Base-by-base conservation (phyloP, 1,140 invertebrate species). In the Plectrocnemia conspersa region DNA sequence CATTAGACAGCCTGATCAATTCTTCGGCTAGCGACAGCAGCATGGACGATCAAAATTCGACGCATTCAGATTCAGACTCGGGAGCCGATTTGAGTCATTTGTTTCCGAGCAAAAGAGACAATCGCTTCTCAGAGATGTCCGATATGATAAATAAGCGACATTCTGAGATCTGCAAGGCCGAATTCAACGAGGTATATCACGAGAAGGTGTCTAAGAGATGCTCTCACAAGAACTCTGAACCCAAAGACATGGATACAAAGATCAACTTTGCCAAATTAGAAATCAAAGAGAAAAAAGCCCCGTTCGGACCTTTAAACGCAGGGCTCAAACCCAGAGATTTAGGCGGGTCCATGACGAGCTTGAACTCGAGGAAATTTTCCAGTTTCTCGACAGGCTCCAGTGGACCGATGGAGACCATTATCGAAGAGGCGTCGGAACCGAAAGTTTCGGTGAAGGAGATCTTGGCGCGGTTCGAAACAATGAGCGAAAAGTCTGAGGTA, bases 361-460 rank as follows among this genome's bases (percentile, higher is more conserved):
- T 40, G 4, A 69, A 68, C 29, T 63, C 64, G 9, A 62, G 71
- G 18, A 64, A 70, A 45, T 66, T 68, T 19, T 73, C 71, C 63
- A 76, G 77, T 61, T 78, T 70, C 63, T 79, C 78, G 62, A 78
- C 75, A 7, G 77, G 76, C 32, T 81, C 79, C 48, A 77, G 78
- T 38, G 77, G 77, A 32, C 78, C 81, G 62, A 88, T 89, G 85
- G 84, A 86, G 68, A 88, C 86, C 2, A 88, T 89, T 25, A 78
- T 83, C n/a, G 86, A 89, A 65, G 86, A 89, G 61, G 80, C 79
- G 4, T 74, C 72, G 5, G 85, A 88, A 65, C 82, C 79, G 16
- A 88, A 88, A 72, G 77, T 88, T 54, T 88, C 86, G 52, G 86
- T 89, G 23, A 83, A 85, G 59, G 86, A 88, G 62, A 88, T 89